Evolutionary conservation across 2,113 vertebrate genomes (phyloP).

Genomic region (Macquaria ambigua): DNA sequence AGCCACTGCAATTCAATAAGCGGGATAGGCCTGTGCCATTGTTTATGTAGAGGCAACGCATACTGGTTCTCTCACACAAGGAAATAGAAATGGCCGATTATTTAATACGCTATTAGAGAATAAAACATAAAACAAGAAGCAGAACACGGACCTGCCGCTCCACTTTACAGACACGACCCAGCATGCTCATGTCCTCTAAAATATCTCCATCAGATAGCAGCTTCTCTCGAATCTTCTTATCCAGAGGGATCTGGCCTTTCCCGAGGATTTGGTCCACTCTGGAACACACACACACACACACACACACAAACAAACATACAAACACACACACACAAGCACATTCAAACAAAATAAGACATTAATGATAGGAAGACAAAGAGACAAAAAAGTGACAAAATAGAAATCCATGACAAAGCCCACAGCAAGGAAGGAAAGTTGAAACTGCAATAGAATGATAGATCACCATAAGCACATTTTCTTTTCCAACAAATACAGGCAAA

Average conservation of each 20-base stretch:
- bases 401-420: conserved; percentile 15
- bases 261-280: conserved; percentile 99
- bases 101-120: neutral
- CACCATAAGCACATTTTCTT: neutral
- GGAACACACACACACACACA: conserved; percentile 34
- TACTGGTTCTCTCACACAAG: neutral
- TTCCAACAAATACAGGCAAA: neutral
- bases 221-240: conserved; percentile 96
- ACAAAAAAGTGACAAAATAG: neutral
- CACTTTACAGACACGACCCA: conserved; percentile 97
- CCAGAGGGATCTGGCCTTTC: conserved; percentile 94
- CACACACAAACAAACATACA: conserved; percentile 2
- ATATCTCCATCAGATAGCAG: conserved; percentile 91
- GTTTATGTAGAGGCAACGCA: too few species aligned
- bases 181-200: conserved; percentile 95
- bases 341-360: conserved; percentile 16
- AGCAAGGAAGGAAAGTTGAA: conserved; percentile 21
- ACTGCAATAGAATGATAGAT: conserved; percentile 3
- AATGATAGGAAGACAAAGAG: neutral
- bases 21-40: neutral
- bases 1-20: neutral
- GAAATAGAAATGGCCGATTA: neutral
- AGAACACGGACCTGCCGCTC: conserved; percentile 91
- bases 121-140: neutral
- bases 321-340: neutral